Percentiles rank a stretch among this genome's conserved stretches.
phyloP scores from a whole-genome alignment of 2,113 vertebrate species.

The Pelodiscus sinensis region DNA sequence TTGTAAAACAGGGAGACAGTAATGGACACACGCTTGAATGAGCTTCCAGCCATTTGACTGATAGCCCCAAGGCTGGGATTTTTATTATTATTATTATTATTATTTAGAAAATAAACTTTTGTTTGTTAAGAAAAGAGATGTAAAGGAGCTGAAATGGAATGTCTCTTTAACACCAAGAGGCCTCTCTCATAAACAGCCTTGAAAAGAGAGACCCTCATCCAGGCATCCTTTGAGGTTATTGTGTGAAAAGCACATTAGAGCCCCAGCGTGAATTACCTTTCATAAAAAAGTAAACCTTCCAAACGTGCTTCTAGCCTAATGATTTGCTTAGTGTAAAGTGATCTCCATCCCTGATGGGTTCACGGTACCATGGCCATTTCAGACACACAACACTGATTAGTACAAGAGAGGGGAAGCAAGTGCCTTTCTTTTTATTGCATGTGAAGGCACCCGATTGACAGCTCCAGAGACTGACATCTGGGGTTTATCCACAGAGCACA shows the following conservation, averaged over 20 bases:
- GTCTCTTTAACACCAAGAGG: background rate
- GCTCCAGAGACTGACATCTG: background rate
- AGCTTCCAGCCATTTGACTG: conserved; percentile 41
- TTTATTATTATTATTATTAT: background rate
- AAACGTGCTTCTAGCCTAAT: background rate
- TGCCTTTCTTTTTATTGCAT: background rate
- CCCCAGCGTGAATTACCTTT: background rate
- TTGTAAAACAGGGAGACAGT: background rate
- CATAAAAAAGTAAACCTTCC: background rate
- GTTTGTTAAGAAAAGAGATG: conserved; percentile 40
- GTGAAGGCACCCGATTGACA: background rate
- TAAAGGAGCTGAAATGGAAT: conserved; percentile 31
- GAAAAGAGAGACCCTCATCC: background rate
- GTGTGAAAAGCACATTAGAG: background rate
- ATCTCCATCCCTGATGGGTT: background rate
- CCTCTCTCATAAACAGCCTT: background rate
- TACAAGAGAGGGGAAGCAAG: background rate
- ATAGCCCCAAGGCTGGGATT: background rate
- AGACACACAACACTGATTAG: background rate
- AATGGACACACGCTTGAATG: conserved; percentile 53
- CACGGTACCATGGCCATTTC: background rate
- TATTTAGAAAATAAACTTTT: conserved; percentile 63
- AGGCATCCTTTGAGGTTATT: background rate
- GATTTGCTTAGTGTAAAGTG: background rate
- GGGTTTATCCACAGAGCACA: background rate